Percentiles rank a stretch among this genome's conserved stretches.
Conservation (phyloP, 2,888 invertebrate species). For the Phymatocera aterrima region DNA sequence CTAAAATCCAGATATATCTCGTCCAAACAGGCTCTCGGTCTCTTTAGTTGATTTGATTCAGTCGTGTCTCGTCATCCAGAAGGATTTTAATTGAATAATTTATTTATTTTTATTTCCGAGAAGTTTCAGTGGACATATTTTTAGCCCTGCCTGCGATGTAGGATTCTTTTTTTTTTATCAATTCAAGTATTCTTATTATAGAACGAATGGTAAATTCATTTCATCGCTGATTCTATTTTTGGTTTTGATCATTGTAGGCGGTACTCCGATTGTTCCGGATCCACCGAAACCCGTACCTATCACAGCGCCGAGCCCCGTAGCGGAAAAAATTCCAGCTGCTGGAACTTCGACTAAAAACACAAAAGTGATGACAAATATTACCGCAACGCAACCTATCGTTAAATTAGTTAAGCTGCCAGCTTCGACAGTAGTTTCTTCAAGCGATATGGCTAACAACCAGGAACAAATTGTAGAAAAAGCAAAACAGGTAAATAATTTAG, state of each 20-base stretch:
- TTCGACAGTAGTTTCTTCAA: constrained; percentile 59
- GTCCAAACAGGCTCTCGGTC: background rate
- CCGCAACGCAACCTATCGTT: constrained; percentile 67
- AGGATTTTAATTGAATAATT: background rate
- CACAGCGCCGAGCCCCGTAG: constrained; percentile 69
- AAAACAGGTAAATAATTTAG: constrained; percentile 85
- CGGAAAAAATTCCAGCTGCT: constrained; percentile 66
- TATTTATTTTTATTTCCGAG: background rate
- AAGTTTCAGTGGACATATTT: background rate
- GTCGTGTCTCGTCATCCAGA: background rate
- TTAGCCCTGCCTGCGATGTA: background rate
- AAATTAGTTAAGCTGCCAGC: constrained; percentile 69
- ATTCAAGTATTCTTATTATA: background rate
- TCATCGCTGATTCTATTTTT: background rate
- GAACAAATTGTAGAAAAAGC: constrained; percentile 91
- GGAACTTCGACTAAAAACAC: constrained; percentile 50
- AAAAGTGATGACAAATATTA: constrained; percentile 49
- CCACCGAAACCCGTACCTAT: constrained; percentile 63
- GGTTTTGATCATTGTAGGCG: constrained; percentile 73
- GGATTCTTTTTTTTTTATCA: background rate
- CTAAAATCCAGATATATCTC: background rate
- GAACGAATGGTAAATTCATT: too few species aligned
- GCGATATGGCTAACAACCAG: constrained; percentile 76
- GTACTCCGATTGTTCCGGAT: constrained; percentile 74
- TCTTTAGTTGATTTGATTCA: background rate